phyloP scores from a whole-genome alignment of 2,113 vertebrate genomes.

The Bubalus kerabau region DNA sequence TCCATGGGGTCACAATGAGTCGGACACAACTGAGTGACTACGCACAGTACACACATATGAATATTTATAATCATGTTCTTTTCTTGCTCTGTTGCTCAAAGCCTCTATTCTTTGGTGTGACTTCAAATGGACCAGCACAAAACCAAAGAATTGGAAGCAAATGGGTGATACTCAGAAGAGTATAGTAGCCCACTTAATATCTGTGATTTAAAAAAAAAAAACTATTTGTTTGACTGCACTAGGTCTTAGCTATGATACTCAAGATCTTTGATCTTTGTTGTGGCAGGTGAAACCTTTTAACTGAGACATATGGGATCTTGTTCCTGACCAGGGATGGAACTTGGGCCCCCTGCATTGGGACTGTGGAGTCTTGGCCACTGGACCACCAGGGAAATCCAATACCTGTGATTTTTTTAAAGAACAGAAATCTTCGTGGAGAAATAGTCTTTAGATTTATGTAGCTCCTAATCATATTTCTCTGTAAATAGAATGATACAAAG shows the following conservation, averaged over 20 bases:
- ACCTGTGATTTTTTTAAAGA: neutral
- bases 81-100: neutral
- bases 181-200: neutral
- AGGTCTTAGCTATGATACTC: neutral
- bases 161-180: neutral
- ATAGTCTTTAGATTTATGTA: constrained; percentile 5
- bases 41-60: neutral
- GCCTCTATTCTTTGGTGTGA: neutral
- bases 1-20: neutral
- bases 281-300: neutral
- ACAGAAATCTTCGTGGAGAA: neutral
- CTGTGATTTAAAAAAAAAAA: neutral
- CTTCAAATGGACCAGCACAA: neutral
- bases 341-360: neutral
- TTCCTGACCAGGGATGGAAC: neutral
- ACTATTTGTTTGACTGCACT: neutral
- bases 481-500: neutral
- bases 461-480: neutral
- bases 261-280: neutral
- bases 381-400: neutral
- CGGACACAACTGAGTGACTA: neutral
- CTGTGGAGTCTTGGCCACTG: neutral
- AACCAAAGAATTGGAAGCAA: neutral
- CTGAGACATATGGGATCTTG: neutral
- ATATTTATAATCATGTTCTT: neutral